Percentiles rank a stretch among this genome's conserved stretches.
These are phyloP conservation scores for Archivesica marissinica DNA, from an alignment of 1,140 invertebrate species.

Conservation along the genomic window DNA sequence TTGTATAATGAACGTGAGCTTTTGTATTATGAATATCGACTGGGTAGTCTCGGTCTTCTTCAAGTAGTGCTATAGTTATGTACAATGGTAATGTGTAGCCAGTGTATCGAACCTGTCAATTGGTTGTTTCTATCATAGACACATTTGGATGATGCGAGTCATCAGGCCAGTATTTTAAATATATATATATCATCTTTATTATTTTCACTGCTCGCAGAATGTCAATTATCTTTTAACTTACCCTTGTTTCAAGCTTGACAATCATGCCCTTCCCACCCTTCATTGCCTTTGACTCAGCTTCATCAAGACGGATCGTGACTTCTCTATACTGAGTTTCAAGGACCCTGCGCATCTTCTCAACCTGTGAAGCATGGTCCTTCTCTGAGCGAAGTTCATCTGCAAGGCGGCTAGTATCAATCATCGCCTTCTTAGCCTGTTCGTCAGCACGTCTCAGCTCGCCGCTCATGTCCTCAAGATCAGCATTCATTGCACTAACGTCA, in stretches of 20 bases:
- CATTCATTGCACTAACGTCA: conserved; percentile 97
- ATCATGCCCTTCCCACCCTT: conserved; percentile 97
- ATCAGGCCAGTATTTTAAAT: background rate
- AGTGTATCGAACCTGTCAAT: too few relatives aligned
- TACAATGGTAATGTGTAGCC: too few relatives aligned
- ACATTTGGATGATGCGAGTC: too few relatives aligned
- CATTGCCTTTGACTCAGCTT: conserved; percentile 97
- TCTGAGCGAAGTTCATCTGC: conserved; percentile 99
- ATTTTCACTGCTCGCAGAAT: background rate
- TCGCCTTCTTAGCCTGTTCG: conserved; percentile 89
- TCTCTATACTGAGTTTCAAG: conserved; percentile 99
- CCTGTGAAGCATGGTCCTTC: conserved; percentile 98
- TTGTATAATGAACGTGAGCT: background rate
- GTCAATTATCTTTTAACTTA: conserved; percentile 63
- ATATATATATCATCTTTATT: background rate
- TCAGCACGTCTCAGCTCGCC: conserved; percentile 81
- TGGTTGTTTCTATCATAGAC: too few relatives aligned
- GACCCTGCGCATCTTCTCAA: conserved; percentile 98
- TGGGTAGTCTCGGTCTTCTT: background rate
- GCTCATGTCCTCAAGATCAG: conserved; percentile 84
- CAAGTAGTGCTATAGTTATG: background rate
- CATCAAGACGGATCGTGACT: conserved; percentile 95
- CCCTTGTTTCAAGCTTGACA: conserved; percentile 86
- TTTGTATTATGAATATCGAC: too few relatives aligned
- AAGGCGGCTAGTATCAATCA: conserved; percentile 98